Conservation (phyloP, 1,140 invertebrate species). For the Riptortus pedestris region DNA sequence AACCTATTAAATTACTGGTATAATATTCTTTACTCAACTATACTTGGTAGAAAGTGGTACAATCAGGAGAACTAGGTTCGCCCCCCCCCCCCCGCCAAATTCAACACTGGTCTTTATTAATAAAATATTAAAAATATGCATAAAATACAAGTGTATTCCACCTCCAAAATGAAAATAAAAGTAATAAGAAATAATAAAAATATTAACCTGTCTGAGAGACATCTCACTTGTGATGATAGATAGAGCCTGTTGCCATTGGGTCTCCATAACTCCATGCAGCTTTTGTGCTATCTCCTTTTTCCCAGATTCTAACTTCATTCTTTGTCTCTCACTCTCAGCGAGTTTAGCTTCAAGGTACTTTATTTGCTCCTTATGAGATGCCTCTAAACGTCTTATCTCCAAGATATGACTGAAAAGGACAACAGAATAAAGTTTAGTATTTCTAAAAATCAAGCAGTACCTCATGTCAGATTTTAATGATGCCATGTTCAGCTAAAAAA, state of each 20-base stretch:
- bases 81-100: no score
- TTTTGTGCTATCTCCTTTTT: conserved; percentile 57
- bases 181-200: neutral
- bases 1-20: no score
- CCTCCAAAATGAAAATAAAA: neutral
- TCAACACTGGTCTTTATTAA: neutral
- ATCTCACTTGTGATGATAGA: conserved; percentile 46
- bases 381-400: conserved; percentile 61
- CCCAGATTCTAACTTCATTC: conserved; percentile 32
- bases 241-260: conserved; percentile 64
- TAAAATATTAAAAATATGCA: neutral
- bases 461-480: no score
- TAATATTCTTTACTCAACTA: no score
- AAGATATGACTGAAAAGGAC: conserved; percentile 50
- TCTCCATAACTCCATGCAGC: conserved; percentile 65
- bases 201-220: conserved; percentile 20
- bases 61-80: no score
- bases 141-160: neutral
- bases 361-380: conserved; percentile 64
- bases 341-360: conserved; percentile 54
- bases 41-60: no score
- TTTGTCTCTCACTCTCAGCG: conserved; percentile 39
- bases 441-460: no score
- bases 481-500: no score
- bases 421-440: neutral